Conservation (phyloP, 1,140 invertebrate species). For the Sarcophaga peregrina region DNA sequence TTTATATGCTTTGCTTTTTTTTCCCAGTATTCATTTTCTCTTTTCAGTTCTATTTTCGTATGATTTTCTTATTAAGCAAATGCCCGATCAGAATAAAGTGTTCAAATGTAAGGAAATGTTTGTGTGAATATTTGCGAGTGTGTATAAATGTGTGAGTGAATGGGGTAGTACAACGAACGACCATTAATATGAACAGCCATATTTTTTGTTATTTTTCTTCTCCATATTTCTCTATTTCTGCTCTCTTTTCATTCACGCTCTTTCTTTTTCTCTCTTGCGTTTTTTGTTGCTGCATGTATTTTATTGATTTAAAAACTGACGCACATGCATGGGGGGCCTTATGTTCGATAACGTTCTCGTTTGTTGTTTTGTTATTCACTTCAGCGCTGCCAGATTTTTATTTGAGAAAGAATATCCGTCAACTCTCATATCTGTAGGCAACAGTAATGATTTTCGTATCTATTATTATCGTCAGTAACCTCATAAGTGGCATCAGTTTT, state of each 20-base stretch:
- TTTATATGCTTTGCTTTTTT: not conserved
- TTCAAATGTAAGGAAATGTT: too few relatives aligned
- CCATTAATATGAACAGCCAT: not conserved
- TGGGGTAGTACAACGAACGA: not conserved
- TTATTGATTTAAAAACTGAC: constrained; percentile 8
- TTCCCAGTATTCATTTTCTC: constrained; percentile 11
- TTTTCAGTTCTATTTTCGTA: constrained; percentile 29
- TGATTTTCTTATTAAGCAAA: constrained; percentile 30
- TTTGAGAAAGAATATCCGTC: too few relatives aligned
- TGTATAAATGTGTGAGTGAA: constrained; percentile 8
- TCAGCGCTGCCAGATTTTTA: not conserved
- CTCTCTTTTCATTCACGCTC: not conserved
- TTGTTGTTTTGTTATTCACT: not conserved
- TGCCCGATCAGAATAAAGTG: constrained; percentile 4
- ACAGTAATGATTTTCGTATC: too few relatives aligned
- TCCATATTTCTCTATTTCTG: not conserved
- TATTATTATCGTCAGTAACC: too few relatives aligned
- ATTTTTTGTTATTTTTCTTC: not conserved
- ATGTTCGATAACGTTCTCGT: not conserved
- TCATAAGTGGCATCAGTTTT: too few relatives aligned
- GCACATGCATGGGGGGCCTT: not conserved
- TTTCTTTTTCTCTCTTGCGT: not conserved
- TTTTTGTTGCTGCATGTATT: not conserved
- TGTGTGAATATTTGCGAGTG: not conserved
- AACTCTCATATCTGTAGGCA: too few relatives aligned